A percentile compares a stretch with the other conserved stretches of the same genome.
phyloP scores from a whole-genome alignment of 2,113 vertebrate genomes.

The Eptatretus burgeri region DNA sequence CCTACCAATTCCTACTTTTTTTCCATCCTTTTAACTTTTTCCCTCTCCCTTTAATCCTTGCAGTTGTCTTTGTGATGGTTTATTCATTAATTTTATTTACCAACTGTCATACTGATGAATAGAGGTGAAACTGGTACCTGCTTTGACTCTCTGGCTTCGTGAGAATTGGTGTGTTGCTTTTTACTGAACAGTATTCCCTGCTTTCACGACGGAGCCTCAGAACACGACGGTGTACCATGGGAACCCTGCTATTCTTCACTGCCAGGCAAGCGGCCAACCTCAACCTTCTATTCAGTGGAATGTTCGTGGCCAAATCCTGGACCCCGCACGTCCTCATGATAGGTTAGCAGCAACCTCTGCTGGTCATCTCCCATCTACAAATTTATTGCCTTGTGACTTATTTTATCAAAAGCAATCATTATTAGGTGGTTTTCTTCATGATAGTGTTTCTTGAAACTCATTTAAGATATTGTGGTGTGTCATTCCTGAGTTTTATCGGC shows the following conservation, averaged over 20 bases:
- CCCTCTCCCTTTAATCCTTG: too few relatives aligned
- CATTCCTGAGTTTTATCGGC: too few relatives aligned
- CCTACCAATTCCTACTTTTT: too few relatives aligned
- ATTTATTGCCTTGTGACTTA: neutral
- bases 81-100: too few relatives aligned
- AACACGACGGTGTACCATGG: constrained; percentile 74
- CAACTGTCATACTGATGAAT: too few relatives aligned
- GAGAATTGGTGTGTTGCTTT: too few relatives aligned
- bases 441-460: too few relatives aligned
- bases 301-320: constrained; percentile 48
- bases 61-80: too few relatives aligned
- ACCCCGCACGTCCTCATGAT: constrained; percentile 22
- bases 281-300: constrained; percentile 69
- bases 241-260: constrained; percentile 64
- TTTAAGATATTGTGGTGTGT: too few relatives aligned
- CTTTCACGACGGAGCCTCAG: constrained; percentile 57
- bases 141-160: too few relatives aligned
- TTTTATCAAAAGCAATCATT: neutral
- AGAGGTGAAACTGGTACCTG: too few relatives aligned
- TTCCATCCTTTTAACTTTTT: too few relatives aligned
- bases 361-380: neutral
- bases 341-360: constrained; percentile 20
- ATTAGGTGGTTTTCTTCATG: neutral
- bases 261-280: constrained; percentile 61
- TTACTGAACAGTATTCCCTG: constrained; percentile 32